phyloP scores from a whole-genome alignment of 2,888 invertebrate genomes.

The Drosophila antonietae region DNA sequence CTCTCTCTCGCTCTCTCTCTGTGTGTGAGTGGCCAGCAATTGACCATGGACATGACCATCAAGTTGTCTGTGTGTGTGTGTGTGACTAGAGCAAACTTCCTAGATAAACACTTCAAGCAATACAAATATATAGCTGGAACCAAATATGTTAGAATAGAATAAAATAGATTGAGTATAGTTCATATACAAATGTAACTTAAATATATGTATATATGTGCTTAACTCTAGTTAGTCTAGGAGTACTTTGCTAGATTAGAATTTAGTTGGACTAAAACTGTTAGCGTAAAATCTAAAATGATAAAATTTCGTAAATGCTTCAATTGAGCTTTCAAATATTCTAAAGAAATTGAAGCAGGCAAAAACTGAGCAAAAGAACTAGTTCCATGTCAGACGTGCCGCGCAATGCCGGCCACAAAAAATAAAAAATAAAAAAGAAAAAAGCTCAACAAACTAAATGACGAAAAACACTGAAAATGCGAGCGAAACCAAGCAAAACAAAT shows the following conservation, averaged over 20 bases:
- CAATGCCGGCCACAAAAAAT: conserved; percentile 13
- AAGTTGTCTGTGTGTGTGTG: conserved; percentile 23
- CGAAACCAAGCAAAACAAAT: conserved; percentile 54
- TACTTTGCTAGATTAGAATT: neutral
- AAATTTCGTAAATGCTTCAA: neutral
- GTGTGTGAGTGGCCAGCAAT: conserved; percentile 21
- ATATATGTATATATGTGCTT: neutral
- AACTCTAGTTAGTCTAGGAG: neutral
- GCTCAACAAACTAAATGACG: conserved; percentile 41
- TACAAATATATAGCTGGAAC: conserved; percentile 25
- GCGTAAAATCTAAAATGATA: neutral
- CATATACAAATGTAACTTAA: neutral
- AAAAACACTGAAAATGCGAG: conserved; percentile 40
- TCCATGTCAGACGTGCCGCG: conserved; percentile 2
- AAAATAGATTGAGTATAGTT: too few species aligned
- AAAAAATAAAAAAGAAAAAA: neutral
- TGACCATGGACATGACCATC: conserved; percentile 57
- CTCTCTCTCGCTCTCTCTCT: conserved; percentile 11
- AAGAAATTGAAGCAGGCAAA: neutral
- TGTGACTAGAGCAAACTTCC: conserved; percentile 35
- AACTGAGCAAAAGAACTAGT: conserved; percentile 20
- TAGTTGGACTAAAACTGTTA: neutral
- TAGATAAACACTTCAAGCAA: conserved; percentile 28
- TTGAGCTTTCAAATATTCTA: neutral
- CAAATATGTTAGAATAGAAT: conserved; percentile 25